Evolutionary conservation across 2,113 vertebrate species (phyloP).

Genomic region (Vulpes ferrilata): DNA sequence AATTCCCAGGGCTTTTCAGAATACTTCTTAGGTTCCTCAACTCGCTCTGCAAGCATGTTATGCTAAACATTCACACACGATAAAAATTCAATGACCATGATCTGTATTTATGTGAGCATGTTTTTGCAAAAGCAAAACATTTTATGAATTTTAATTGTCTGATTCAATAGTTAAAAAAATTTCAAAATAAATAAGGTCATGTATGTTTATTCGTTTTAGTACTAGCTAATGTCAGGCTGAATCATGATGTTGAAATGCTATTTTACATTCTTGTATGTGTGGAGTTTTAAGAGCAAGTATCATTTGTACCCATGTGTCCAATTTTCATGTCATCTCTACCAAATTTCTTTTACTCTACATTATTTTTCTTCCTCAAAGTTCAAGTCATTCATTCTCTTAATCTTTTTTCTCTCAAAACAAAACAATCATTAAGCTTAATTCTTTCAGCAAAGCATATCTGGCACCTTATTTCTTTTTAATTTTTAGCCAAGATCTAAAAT

Average conservation of each 20-base stretch:
- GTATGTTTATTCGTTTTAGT: not conserved
- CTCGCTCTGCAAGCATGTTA: not conserved
- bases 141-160: conserved; percentile 17
- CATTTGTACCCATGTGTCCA: not conserved
- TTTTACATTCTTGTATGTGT: not conserved
- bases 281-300: conserved; percentile 40
- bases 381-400: conserved; percentile 4
- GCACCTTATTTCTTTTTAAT: not conserved
- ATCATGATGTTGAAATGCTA: not conserved
- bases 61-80: not conserved
- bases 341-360: conserved; percentile 36
- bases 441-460: conserved; percentile 46
- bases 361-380: conserved; percentile 62
- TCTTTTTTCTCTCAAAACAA: conserved; percentile 19
- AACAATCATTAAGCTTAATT: conserved; percentile 55
- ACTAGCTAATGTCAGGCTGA: not conserved
- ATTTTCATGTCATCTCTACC: not conserved
- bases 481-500: conserved; percentile 63
- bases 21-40: not conserved
- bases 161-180: conserved; percentile 32
- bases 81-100: not conserved
- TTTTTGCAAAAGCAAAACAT: conserved; percentile 40
- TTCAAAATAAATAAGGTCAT: conserved; percentile 12
- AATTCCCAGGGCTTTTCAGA: not conserved
- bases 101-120: not conserved